Conservation (phyloP, 2,113 vertebrate species). For the Eolophus roseicapilla region DNA sequence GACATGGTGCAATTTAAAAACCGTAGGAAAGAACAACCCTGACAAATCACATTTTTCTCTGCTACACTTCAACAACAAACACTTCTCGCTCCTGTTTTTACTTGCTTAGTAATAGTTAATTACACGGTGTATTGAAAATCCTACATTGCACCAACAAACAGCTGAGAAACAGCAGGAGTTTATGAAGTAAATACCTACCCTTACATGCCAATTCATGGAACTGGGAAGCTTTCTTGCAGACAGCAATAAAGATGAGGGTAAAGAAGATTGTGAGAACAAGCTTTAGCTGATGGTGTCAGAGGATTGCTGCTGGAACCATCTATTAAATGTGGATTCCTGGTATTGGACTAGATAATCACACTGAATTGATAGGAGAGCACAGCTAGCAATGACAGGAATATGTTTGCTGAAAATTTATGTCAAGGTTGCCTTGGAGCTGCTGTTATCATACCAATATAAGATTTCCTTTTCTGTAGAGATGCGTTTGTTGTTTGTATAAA, state of each 20-base stretch:
- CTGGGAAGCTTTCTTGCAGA: conserved; percentile 23
- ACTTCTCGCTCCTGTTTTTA: background rate
- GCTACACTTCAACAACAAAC: background rate
- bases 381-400: conserved; percentile 26
- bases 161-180: conserved; percentile 37
- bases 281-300: conserved; percentile 45
- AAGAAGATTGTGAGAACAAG: conserved; percentile 36
- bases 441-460: background rate
- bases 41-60: conserved; percentile 34
- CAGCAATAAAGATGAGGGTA: conserved; percentile 33
- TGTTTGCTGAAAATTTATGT: conserved; percentile 55
- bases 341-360: conserved; percentile 49
- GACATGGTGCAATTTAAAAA: conserved; percentile 24
- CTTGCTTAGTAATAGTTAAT: conserved; percentile 32
- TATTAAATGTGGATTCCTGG: conserved; percentile 46
- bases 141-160: background rate
- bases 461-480: background rate
- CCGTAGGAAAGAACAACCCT: conserved; percentile 23
- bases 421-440: conserved; percentile 29
- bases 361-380: conserved; percentile 47
- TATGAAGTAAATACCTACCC: conserved; percentile 22
- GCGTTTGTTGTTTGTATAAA: background rate
- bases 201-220: conserved; percentile 14
- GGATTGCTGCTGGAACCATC: conserved; percentile 50
- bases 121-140: background rate